These are phyloP conservation scores for Dromius quadrimaculatus DNA, from an alignment of 2,888 invertebrate genomes.

Conservation along the genomic window DNA sequence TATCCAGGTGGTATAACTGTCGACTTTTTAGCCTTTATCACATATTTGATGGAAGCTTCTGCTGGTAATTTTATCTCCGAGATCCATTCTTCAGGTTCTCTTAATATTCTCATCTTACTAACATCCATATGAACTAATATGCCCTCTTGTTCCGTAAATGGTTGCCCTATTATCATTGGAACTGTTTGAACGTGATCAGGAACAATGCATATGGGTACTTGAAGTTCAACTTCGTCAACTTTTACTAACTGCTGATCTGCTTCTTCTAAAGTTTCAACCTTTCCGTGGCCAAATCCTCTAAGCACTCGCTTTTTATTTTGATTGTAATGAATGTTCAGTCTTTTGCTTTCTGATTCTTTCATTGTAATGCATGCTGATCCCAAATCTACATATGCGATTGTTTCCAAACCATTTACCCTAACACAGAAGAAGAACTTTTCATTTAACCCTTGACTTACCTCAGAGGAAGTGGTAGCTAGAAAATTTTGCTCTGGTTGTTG, in stretches of 20 bases:
- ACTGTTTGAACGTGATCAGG: conserved; percentile 2
- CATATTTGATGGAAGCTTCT: no score
- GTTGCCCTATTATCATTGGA: conserved; percentile 9
- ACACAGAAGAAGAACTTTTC: conserved; percentile 15
- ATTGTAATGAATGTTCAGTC: not conserved
- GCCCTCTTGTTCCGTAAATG: not conserved
- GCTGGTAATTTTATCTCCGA: no score
- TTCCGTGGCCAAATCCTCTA: not conserved
- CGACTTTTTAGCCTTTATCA: no score
- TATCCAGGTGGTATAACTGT: no score
- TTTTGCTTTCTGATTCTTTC: not conserved
- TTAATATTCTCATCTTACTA: no score
- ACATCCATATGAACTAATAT: not conserved
- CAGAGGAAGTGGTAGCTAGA: no score
- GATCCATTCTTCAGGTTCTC: no score
- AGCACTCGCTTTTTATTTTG: not conserved
- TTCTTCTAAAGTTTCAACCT: not conserved
- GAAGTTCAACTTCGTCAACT: not conserved
- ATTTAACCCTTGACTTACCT: conserved; percentile 24
- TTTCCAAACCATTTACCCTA: conserved; percentile 8
- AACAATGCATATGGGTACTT: no score
- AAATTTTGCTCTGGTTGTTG: no score
- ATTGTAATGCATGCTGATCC: conserved; percentile 1
- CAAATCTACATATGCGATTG: not conserved
- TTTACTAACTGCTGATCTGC: not conserved